Evolutionary conservation across 2,113 vertebrate genomes (phyloP).

Genomic region (Zeus faber): DNA sequence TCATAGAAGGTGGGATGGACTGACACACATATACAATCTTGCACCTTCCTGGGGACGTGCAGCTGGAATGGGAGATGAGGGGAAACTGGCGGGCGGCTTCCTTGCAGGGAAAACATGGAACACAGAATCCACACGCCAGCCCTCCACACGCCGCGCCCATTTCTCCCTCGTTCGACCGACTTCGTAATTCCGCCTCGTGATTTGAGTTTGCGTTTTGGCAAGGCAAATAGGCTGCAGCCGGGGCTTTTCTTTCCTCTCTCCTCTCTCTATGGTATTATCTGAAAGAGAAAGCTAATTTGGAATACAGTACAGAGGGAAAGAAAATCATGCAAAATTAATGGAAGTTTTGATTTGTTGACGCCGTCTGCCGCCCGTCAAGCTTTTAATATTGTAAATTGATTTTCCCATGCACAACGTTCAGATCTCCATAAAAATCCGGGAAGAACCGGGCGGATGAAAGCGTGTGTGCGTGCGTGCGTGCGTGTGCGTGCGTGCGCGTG

Average conservation of each 20-base stretch:
- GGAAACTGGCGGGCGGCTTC: no score
- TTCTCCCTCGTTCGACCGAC: no score
- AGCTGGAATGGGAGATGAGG: no score
- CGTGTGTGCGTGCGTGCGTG: background rate
- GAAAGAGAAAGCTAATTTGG: slow-evolving; percentile 25
- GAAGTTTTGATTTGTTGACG: slow-evolving; percentile 30
- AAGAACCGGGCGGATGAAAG: background rate
- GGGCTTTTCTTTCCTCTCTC: slow-evolving; percentile 13
- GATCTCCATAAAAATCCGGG: slow-evolving; percentile 26
- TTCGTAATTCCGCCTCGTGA: no score
- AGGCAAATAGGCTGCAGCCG: slow-evolving; percentile 27
- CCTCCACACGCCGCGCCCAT: no score
- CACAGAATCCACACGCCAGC: no score
- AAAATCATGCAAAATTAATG: slow-evolving; percentile 21
- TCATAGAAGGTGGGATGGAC: no score
- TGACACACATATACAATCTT: no score
- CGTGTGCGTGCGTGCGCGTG: background rate
- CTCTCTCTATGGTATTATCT: slow-evolving; percentile 16
- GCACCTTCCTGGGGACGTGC: no score
- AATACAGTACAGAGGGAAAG: background rate
- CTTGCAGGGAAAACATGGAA: no score
- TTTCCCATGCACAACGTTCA: slow-evolving; percentile 17
- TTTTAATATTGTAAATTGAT: slow-evolving; percentile 41
- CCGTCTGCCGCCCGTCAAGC: slow-evolving; percentile 31
- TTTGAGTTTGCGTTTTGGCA: no score